phyloP scores from a whole-genome alignment of 2,888 invertebrate genomes.

The Apomyelois bistriatella region DNA sequence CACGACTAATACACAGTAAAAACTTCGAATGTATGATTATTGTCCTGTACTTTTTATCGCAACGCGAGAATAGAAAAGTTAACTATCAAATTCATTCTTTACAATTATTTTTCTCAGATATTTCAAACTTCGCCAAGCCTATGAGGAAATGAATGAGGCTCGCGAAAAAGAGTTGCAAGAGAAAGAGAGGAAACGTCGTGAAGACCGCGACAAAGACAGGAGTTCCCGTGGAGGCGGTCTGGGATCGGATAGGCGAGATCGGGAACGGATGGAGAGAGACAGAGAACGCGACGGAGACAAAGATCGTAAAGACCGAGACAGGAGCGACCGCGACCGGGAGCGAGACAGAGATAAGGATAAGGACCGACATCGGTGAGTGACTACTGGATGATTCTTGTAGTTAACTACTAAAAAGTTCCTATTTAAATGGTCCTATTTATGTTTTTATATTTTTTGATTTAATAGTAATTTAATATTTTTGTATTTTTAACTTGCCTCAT shows the following conservation, averaged over 20 bases:
- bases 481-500: too few relatives aligned
- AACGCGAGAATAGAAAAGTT: too few relatives aligned
- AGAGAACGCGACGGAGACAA: conserved; percentile 57
- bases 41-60: too few relatives aligned
- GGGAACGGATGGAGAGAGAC: conserved; percentile 69
- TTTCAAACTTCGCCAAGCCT: conserved; percentile 84
- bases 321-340: conserved; percentile 29
- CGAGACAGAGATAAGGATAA: conserved; percentile 23
- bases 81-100: not conserved
- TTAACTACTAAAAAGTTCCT: too few relatives aligned
- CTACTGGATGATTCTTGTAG: too few relatives aligned
- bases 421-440: too few relatives aligned
- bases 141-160: conserved; percentile 82
- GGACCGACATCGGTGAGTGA: conserved; percentile 36
- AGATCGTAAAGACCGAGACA: conserved; percentile 30
- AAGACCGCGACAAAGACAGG: conserved; percentile 66
- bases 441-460: too few relatives aligned
- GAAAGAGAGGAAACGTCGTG: conserved; percentile 69
- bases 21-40: too few relatives aligned
- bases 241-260: conserved; percentile 63
- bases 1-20: too few relatives aligned
- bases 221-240: conserved; percentile 54
- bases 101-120: conserved; percentile 56
- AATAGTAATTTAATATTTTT: too few relatives aligned
- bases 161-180: conserved; percentile 82